phyloP scores from a whole-genome alignment of 2,113 vertebrate species.

The Sminthopsis crassicaudata region DNA sequence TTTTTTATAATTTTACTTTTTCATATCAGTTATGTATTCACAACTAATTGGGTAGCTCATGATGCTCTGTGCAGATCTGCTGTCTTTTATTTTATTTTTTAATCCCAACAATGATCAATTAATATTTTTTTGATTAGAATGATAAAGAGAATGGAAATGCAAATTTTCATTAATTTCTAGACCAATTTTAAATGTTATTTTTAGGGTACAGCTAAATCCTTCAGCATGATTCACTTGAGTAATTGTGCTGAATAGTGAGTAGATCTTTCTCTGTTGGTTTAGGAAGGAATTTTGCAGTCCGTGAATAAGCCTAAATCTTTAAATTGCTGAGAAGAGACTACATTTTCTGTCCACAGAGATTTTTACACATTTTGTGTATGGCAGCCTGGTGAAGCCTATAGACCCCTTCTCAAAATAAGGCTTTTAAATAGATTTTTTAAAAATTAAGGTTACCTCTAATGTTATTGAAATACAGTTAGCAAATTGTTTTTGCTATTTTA shows the following conservation, averaged over 20 bases:
- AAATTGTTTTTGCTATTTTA: too few relatives aligned
- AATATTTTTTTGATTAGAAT: not conserved
- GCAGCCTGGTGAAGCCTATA: not conserved
- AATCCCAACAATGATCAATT: not conserved
- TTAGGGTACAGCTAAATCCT: not conserved
- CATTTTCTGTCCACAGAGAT: not conserved
- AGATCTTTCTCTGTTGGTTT: not conserved
- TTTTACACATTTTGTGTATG: not conserved
- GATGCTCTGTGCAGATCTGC: not conserved
- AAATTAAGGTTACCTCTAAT: not conserved
- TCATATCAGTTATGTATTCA: not conserved
- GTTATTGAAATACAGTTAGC: not conserved
- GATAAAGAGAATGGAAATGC: not conserved
- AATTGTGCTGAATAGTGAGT: not conserved
- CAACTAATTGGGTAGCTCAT: not conserved
- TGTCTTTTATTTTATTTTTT: not conserved
- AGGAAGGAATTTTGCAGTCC: not conserved
- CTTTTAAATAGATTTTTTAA: not conserved
- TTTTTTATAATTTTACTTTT: not conserved
- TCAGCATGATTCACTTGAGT: not conserved
- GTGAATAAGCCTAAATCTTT: not conserved
- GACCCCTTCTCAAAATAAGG: not conserved
- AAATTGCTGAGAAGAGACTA: not conserved
- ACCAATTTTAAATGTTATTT: not conserved
- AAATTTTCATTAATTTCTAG: not conserved